phyloP scores from a whole-genome alignment of 2,797 vertebrate genomes.

The Brotogeris chrysoptera region DNA sequence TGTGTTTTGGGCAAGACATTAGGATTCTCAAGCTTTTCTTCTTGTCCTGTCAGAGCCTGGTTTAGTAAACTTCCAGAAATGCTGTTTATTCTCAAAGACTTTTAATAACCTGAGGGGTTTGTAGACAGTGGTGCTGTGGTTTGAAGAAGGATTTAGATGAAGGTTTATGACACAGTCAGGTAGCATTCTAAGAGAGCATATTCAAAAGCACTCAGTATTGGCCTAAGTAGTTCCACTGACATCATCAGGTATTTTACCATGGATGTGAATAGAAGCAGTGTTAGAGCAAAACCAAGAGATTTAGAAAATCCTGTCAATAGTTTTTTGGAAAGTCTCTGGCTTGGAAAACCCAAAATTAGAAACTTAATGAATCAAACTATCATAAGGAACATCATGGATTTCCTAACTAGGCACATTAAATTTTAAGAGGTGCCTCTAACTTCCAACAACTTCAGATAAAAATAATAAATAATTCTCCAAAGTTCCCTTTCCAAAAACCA shows the following conservation, averaged over 20 bases:
- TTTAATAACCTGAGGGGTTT: background rate
- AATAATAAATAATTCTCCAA: background rate
- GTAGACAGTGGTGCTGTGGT: background rate
- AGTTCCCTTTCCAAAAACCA: background rate
- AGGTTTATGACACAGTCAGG: background rate
- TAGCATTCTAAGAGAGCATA: background rate
- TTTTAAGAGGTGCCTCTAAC: background rate
- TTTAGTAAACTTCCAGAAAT: background rate
- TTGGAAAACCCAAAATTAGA: background rate
- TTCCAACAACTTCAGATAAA: background rate
- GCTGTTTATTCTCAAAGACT: background rate
- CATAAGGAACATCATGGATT: background rate
- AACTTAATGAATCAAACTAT: background rate
- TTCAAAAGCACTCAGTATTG: background rate
- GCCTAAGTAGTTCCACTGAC: background rate
- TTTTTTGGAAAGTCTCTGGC: background rate
- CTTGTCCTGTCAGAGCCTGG: background rate
- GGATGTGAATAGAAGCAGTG: background rate
- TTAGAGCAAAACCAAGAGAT: background rate
- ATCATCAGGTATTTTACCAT: background rate
- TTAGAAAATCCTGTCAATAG: background rate
- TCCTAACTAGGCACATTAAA: background rate
- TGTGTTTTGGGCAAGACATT: background rate
- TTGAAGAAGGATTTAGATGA: background rate
- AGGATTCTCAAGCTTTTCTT: background rate